Percentiles rank a stretch among this genome's conserved stretches.
phyloP scores from a whole-genome alignment of 2,113 vertebrate genomes.

The Anhinga anhinga region DNA sequence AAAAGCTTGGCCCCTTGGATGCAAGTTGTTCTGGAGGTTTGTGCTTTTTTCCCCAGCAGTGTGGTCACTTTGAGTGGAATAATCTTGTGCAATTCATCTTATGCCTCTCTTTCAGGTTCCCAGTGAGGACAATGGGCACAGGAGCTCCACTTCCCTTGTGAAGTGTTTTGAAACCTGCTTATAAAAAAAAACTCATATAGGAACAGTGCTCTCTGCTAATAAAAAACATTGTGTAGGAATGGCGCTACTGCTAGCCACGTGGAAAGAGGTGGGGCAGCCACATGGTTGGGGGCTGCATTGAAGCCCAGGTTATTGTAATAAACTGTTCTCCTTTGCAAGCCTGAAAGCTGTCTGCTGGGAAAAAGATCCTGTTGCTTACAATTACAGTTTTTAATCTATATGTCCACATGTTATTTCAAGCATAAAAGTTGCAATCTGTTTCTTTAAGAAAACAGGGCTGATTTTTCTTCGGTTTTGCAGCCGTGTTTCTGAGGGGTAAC shows the following conservation, averaged over 20 bases:
- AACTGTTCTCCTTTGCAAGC: not conserved
- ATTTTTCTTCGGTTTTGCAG: not conserved
- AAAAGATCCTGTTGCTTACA: not conserved
- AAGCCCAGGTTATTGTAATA: no score
- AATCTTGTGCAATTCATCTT: fast-evolving
- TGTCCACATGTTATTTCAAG: not conserved
- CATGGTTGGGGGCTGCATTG: fast-evolving
- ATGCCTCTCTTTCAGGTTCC: fast-evolving
- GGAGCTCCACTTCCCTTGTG: not conserved
- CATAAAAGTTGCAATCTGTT: not conserved
- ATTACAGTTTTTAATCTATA: not conserved
- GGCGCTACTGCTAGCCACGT: fast-evolving
- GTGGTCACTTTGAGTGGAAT: fast-evolving
- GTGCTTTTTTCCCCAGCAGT: no score
- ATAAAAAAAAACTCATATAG: not conserved
- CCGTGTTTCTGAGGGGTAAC: not conserved
- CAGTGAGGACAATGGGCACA: fast-evolving
- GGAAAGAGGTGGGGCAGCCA: not conserved
- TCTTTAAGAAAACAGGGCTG: not conserved
- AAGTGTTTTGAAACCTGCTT: not conserved
- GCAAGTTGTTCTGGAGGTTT: not conserved
- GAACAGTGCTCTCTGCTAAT: not conserved
- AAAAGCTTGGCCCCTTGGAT: not conserved
- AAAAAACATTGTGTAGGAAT: fast-evolving
- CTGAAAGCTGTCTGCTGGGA: not conserved